A percentile compares a stretch with the other conserved stretches of the same genome.
Evolutionary conservation across 2,797 vertebrate genomes (phyloP).

Genomic region (Gymnocypris eckloni): DNA sequence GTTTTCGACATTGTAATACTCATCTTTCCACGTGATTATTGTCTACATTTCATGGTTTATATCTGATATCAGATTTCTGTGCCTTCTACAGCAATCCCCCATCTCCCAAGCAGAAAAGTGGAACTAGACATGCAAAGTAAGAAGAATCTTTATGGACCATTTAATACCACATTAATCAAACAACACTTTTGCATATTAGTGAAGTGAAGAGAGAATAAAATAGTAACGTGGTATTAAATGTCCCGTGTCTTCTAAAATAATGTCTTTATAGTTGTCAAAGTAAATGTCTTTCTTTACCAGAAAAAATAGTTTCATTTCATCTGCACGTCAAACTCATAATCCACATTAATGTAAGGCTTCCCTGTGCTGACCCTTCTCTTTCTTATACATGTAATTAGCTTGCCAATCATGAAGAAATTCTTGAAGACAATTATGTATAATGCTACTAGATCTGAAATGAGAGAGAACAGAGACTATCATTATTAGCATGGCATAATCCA

Average conservation of each 20-base stretch:
- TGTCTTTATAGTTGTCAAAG: not conserved
- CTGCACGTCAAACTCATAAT: conserved; percentile 10
- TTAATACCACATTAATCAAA: not conserved
- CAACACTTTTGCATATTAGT: too few species aligned
- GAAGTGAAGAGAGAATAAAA: not conserved
- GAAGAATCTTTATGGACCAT: not conserved
- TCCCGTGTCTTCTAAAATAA: not conserved
- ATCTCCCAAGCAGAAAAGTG: not conserved
- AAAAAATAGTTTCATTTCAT: not conserved
- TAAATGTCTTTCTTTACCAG: not conserved
- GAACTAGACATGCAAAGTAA: not conserved
- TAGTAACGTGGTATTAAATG: not conserved
- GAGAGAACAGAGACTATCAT: conserved; percentile 33
- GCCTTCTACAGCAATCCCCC: too few species aligned
- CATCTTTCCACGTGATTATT: not conserved
- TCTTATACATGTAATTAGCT: conserved; percentile 6
- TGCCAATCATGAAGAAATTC: conserved; percentile 25
- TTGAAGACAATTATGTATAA: conserved; percentile 13
- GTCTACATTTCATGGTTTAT: not conserved
- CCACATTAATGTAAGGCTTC: not conserved
- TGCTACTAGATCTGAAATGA: conserved; percentile 9
- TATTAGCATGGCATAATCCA: conserved; percentile 29
- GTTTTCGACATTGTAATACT: too few species aligned
- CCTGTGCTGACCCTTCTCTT: conserved; percentile 17
- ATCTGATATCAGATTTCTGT: not conserved